Evolutionary conservation across 2,888 invertebrate genomes (phyloP), one percentile per base, ranked within the genome.

Genomic region (Cantharis flavilabris): DNA sequence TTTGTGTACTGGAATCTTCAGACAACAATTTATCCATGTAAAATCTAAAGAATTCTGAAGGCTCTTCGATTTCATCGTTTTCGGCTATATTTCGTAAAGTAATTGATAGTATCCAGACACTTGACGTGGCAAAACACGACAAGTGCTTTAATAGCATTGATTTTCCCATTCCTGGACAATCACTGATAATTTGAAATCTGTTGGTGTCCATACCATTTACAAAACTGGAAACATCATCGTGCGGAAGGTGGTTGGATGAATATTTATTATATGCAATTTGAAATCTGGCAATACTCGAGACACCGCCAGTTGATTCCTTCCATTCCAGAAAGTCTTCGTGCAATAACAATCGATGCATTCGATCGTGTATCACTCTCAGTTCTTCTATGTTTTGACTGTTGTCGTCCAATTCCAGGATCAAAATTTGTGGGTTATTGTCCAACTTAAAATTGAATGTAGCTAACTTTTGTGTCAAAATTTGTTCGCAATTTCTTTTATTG

Each of bases 81-180:
- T 9, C 20, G n/a, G 23, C 11, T 18, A 71, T 71, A 1, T 16
- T 20, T n/a, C 18, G 14, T 7, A 72, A 20, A 7, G 23, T 20
- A 18, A 75, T 26, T 14, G 16, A 9, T 16, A 75, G 4, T 11
- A 75, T 71, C 75, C 75, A 75, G 5, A 18, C n/a, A 62, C 13
- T 9, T 3, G 11, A 9, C 9, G 62, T 65, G 1, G 62, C 16
- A 11, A 49, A 9, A n/a, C 28, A 13, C 16, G 0, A 69, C 62
- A 14, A 75, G 10, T 65, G 49, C 67, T 71, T 28, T 26, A 75
- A n/a, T 11, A 69, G 26, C 3, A 33, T 26, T 5, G 75, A 49
- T 30, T 75, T 75, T 14, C 75, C 75, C 75, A 71, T 71, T 18
- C 75, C 75, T 2, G 75, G 75, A 13, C 49, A n/a, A 9, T 49